Base-by-base conservation (phyloP, 2,888 invertebrate genomes). In the Pterostichus niger region DNA sequence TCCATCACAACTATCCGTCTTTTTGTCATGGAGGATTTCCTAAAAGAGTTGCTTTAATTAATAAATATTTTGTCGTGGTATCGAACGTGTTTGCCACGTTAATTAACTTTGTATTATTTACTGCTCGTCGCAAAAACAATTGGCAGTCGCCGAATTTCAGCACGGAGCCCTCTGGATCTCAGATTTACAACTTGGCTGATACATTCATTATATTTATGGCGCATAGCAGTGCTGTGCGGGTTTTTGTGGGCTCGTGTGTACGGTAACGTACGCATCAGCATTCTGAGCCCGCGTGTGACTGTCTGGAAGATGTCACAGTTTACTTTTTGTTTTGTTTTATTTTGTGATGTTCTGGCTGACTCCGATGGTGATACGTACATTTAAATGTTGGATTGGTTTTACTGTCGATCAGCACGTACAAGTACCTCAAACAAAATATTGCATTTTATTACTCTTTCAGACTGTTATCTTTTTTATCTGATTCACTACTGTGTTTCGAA, bases 201-300 rank as follows among this genome's bases (percentile, higher is more conserved):
- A 82, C 82, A 82, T 75, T 82, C 75, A 82, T 82, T 82, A 82
- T 82, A 82, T 82, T 82, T 82, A 82, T 82, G 82, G 82, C 49
- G 82, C 82, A 81, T 81, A 81, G 49, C 44, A 17, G 68, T 10
- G 49, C 15, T 54, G 35, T 40, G 0, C 40, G 40, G 31, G 59
- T 80, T 80, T 80, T 52, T 68, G 80, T 80, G 49, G 59, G 35
- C 13, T 59, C 35, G 31, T 13, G 17, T n/a, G 68, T 68, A 64
- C 80, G 80, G 80, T 80, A 80, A 80, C 33, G 80, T 80, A 80
- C 80, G 64, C 80, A 80, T 80, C 80, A 80, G 54, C 61, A 80
- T 80, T 80, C 80, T 46, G 80, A 7, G 59, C 15, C 40, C 68
- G 80, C 52, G 80, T 64, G 68, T 49, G 80, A 64, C 64, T 80